Percentiles rank a stretch among this genome's conserved stretches.
phyloP scores from a whole-genome alignment of 2,888 invertebrate genomes.

The Melinaea menophilus region DNA sequence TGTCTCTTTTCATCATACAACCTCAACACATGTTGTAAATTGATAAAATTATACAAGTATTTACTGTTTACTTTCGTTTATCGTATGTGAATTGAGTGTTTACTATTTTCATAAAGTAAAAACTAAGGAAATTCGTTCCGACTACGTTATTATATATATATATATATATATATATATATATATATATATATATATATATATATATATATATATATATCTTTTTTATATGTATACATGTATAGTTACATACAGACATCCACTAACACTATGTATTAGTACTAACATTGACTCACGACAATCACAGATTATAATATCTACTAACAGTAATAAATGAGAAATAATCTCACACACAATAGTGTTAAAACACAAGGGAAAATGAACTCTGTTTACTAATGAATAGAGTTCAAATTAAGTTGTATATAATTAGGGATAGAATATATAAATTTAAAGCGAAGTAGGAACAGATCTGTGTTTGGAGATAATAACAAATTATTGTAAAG shows the following conservation, averaged over 20 bases:
- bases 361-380: constrained; percentile 19
- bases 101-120: too few relatives aligned
- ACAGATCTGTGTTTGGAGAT: not conserved
- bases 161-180: too few relatives aligned
- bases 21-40: too few relatives aligned
- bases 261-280: not conserved
- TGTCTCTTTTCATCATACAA: too few relatives aligned
- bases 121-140: too few relatives aligned
- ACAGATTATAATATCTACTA: constrained; percentile 12
- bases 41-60: too few relatives aligned
- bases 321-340: constrained; percentile 5
- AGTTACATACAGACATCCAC: not conserved
- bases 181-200: too few relatives aligned
- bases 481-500: not conserved
- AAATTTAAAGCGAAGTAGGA: constrained; percentile 4
- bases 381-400: not conserved
- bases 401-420: constrained; percentile 1
- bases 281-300: constrained; percentile 12
- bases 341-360: constrained; percentile 26
- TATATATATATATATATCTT: too few relatives aligned
- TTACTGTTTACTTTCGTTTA: too few relatives aligned
- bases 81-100: too few relatives aligned
- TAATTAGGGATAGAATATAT: not conserved
- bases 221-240: too few relatives aligned
- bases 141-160: too few relatives aligned